Evolutionary conservation across 2,888 invertebrate species (phyloP).

Genomic region (Drosophila trichaetosa): DNA sequence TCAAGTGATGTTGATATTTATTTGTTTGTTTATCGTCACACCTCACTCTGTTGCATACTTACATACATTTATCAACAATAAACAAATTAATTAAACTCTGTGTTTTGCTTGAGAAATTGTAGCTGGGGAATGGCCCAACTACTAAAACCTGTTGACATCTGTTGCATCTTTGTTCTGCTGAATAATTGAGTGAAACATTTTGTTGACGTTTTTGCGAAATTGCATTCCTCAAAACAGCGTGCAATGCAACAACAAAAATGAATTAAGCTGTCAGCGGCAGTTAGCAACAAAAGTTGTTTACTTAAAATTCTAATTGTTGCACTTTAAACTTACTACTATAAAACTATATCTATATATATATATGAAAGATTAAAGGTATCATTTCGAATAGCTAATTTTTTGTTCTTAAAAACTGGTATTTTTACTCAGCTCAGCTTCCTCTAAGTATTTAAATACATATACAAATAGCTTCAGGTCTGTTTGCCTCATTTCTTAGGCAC

Average conservation of each 20-base stretch:
- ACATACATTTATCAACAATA: slow-evolving; percentile 14
- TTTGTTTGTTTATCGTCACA: slow-evolving; percentile 63
- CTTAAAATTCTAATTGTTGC: neutral
- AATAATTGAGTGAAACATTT: slow-evolving; percentile 22
- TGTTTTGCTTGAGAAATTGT: neutral
- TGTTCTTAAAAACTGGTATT: neutral
- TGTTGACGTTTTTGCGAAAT: slow-evolving; percentile 20
- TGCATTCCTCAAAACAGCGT: neutral
- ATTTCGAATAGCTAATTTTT: neutral
- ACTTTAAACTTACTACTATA: neutral
- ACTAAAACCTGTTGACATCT: slow-evolving; percentile 22
- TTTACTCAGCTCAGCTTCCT: neutral
- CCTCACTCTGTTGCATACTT: neutral
- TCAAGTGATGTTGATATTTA: slow-evolving; percentile 52
- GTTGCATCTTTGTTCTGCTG: slow-evolving; percentile 5
- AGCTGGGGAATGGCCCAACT: slow-evolving; percentile 5
- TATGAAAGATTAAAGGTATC: neutral
- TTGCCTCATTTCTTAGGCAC: neutral
- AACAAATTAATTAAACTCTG: slow-evolving; percentile 49
- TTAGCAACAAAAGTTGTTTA: neutral
- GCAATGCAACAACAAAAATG: neutral
- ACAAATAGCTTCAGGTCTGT: neutral
- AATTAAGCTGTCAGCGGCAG: neutral
- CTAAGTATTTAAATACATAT: neutral
- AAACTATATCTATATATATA: neutral